Conservation (phyloP, 2,888 invertebrate species). For the Epirrhoe tristata region DNA sequence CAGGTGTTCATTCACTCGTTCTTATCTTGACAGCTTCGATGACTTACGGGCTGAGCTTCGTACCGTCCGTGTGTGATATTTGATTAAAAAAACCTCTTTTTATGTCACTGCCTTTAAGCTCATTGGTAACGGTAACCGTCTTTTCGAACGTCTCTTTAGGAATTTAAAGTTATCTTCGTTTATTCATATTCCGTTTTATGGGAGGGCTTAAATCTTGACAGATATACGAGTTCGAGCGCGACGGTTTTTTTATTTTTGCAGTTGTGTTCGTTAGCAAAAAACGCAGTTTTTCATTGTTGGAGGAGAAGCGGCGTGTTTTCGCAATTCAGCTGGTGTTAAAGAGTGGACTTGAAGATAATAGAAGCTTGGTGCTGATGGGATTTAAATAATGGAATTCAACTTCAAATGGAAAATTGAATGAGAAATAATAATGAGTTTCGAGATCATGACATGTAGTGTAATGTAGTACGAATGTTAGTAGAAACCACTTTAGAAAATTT, state of each 20-base stretch:
- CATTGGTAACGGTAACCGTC: slow-evolving; percentile 82
- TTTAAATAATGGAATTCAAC: slow-evolving; percentile 47
- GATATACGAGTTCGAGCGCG: slow-evolving; percentile 58
- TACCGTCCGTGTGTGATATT: slow-evolving; percentile 77
- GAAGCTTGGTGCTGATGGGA: slow-evolving; percentile 44
- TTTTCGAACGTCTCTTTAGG: slow-evolving; percentile 71
- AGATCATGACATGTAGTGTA: slow-evolving; percentile 35
- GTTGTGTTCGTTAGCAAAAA: slow-evolving; percentile 38
- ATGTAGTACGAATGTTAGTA: neutral
- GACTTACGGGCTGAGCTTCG: slow-evolving; percentile 75
- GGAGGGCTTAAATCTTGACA: slow-evolving; percentile 67
- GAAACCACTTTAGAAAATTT: slow-evolving; percentile 6
- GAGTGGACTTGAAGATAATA: slow-evolving; percentile 52
- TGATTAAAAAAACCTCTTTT: slow-evolving; percentile 69
- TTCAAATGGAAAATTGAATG: neutral
- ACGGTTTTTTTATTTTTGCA: slow-evolving; percentile 45
- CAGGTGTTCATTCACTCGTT: slow-evolving; percentile 84
- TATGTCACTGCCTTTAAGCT: slow-evolving; percentile 77
- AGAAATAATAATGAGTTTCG: slow-evolving; percentile 52
- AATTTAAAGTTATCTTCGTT: slow-evolving; percentile 72
- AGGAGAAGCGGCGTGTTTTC: slow-evolving; percentile 49
- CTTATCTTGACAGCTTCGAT: slow-evolving; percentile 85
- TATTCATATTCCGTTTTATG: slow-evolving; percentile 63
- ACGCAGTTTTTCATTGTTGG: slow-evolving; percentile 26
- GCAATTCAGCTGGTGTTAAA: slow-evolving; percentile 52